These are phyloP conservation scores for Syritta pipiens DNA, from an alignment of 2,888 invertebrate species.

Conservation along the genomic window DNA sequence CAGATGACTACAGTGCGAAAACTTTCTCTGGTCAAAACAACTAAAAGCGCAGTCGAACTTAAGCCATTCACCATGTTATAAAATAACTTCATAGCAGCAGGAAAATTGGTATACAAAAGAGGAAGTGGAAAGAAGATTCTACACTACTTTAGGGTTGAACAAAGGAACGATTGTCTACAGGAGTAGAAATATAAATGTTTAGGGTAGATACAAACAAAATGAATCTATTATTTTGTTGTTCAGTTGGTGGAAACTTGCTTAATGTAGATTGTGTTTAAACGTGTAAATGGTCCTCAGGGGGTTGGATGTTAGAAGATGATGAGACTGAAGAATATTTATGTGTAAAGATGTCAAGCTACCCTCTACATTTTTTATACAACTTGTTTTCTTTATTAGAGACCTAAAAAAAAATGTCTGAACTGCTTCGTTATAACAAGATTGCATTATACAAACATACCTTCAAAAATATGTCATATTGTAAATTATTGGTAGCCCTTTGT, in stretches of 20 bases:
- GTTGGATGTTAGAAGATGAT: constrained; percentile 8
- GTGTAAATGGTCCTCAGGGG: constrained; percentile 21
- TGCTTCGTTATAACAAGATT: too few relatives aligned
- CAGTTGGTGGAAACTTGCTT: constrained; percentile 9
- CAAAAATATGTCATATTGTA: too few relatives aligned
- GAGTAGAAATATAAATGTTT: constrained; percentile 15
- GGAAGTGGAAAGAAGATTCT: constrained; percentile 5
- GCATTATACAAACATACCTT: too few relatives aligned
- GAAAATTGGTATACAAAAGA: constrained; percentile 21
- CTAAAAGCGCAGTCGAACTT: constrained; percentile 32
- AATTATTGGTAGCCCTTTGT: too few relatives aligned
- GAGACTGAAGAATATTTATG: too few relatives aligned
- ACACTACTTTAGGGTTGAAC: constrained; percentile 18
- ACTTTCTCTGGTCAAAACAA: constrained; percentile 43
- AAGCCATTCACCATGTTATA: constrained; percentile 34
- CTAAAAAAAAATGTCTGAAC: too few relatives aligned
- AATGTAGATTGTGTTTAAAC: constrained; percentile 25
- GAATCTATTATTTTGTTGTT: constrained; percentile 22
- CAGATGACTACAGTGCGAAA: constrained; percentile 38
- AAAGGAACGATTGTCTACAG: constrained; percentile 27
- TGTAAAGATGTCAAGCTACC: too few relatives aligned
- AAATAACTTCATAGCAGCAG: constrained; percentile 35
- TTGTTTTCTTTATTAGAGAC: too few relatives aligned
- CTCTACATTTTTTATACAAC: too few relatives aligned
- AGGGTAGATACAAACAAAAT: constrained; percentile 15